phyloP scores from a whole-genome alignment of 2,797 vertebrate species.

The Argyrosomus regius region DNA sequence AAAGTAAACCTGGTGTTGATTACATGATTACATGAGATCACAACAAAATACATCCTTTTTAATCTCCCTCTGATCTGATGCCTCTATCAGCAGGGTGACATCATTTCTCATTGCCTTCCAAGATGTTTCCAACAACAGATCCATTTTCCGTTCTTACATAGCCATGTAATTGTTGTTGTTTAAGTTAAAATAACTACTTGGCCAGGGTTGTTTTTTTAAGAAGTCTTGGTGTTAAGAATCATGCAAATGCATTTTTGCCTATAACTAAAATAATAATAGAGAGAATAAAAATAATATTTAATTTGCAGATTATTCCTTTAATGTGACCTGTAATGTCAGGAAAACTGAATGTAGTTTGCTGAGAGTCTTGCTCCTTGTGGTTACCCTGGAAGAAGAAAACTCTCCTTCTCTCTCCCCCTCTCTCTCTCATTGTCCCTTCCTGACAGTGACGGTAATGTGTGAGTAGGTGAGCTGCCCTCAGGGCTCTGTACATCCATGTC shows the following conservation, averaged over 20 bases:
- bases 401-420: slow-evolving; percentile 27
- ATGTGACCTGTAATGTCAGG: not conserved
- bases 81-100: not conserved
- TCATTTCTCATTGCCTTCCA: not conserved
- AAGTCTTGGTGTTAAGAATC: not conserved
- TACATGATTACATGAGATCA: not conserved
- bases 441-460: slow-evolving; percentile 87
- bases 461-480: slow-evolving; percentile 82
- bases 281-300: not conserved
- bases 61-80: not conserved
- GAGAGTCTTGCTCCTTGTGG: slow-evolving; percentile 37
- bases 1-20: not conserved
- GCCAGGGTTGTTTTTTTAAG: not conserved
- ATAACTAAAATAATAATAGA: not conserved
- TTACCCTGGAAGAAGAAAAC: slow-evolving; percentile 43
- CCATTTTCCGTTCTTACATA: not conserved
- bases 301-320: not conserved
- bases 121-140: not conserved
- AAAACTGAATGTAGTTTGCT: slow-evolving; percentile 13
- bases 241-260: not conserved
- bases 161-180: not conserved
- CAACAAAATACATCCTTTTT: not conserved
- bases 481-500: slow-evolving; percentile 83
- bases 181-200: not conserved
- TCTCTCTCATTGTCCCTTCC: slow-evolving; percentile 65